A percentile compares a stretch with the other conserved stretches of the same genome.
These are phyloP conservation scores for Heteromyza rotundicornis DNA, from an alignment of 2,888 invertebrate genomes.

Conservation along the genomic window DNA sequence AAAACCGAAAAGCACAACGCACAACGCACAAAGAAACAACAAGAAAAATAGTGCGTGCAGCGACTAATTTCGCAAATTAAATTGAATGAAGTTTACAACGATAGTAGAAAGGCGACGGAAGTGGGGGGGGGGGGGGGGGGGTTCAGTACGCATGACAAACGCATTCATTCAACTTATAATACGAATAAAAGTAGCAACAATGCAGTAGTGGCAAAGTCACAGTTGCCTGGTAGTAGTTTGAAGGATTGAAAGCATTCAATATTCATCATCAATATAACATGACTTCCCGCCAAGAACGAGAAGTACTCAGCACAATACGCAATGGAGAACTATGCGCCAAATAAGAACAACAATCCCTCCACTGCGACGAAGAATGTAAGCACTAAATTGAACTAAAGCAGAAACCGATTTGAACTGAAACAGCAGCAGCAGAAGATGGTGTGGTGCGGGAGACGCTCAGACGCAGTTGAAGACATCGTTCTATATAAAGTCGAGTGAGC, in stretches of 20 bases:
- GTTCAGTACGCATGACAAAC: not conserved
- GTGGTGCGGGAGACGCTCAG: not conserved
- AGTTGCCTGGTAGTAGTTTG: no score
- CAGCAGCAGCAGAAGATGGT: not conserved
- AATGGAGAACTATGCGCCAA: not conserved
- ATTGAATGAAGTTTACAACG: not conserved
- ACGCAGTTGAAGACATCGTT: not conserved
- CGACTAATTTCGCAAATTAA: not conserved
- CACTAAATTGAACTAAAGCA: not conserved
- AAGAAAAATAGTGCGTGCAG: not conserved
- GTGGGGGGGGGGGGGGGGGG: not conserved
- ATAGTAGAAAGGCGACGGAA: not conserved
- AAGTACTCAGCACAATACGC: not conserved
- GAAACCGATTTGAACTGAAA: constrained; percentile 10
- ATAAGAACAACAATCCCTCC: not conserved
- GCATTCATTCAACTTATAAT: not conserved
- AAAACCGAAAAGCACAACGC: constrained; percentile 1
- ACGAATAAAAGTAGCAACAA: no score
- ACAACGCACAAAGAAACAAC: not conserved
- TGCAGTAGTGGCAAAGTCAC: not conserved
- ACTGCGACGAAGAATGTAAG: not conserved
- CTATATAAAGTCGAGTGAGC: constrained; percentile 45
- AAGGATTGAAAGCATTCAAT: no score
- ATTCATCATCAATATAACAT: no score
- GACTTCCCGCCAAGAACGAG: no score